phyloP scores from a whole-genome alignment of 2,797 vertebrate genomes.

The Pantherophis vulpinus region DNA sequence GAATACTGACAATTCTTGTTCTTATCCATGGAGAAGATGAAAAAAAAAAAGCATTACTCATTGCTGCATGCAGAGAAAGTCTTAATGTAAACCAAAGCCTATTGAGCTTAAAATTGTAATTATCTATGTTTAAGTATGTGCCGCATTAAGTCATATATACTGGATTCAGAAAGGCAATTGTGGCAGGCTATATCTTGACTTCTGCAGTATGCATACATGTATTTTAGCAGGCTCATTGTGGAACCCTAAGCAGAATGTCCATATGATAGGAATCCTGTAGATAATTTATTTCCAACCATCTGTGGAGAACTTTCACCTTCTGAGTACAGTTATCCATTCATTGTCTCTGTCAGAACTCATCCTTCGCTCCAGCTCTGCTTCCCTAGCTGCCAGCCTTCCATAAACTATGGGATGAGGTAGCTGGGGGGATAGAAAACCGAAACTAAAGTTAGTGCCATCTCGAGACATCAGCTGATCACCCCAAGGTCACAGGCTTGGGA shows the following conservation, averaged over 20 bases:
- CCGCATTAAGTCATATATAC: background rate
- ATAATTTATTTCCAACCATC: background rate
- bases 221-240: background rate
- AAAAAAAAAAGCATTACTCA: background rate
- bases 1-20: background rate
- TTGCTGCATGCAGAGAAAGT: background rate
- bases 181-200: background rate
- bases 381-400: background rate
- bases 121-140: constrained; percentile 6
- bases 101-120: constrained; percentile 1
- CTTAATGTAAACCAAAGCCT: constrained; percentile 15
- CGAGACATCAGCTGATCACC: background rate
- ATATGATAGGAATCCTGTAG: background rate
- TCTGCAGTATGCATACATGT: background rate
- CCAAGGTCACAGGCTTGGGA: background rate
- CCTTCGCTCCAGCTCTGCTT: background rate
- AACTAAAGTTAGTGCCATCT: no score
- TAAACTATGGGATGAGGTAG: background rate
- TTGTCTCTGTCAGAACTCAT: background rate
- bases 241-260: background rate
- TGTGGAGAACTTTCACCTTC: background rate
- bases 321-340: background rate
- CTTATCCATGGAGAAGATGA: background rate
- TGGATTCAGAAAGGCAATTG: background rate
- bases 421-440: no score